Evolutionary conservation across 2,888 invertebrate species (phyloP).

Genomic region (Eilema griseolum): DNA sequence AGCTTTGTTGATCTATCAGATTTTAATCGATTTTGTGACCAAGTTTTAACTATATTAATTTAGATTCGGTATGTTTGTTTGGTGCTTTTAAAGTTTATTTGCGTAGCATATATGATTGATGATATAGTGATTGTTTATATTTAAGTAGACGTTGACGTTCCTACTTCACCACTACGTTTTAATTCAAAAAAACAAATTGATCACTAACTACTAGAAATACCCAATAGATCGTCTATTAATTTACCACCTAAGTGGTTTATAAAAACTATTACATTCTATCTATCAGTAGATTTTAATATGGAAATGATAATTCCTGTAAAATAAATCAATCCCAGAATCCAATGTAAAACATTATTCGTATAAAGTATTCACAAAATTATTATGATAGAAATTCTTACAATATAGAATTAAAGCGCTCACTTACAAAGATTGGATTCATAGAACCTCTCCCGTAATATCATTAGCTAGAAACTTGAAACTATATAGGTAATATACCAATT

Average conservation of each 20-base stretch:
- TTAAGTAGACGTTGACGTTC: not conserved
- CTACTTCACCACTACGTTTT: not conserved
- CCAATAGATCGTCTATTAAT: no score
- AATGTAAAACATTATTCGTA: not conserved
- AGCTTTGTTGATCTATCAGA: no score
- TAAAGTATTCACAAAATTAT: slow-evolving; percentile 48
- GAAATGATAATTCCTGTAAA: not conserved
- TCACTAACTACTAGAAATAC: no score
- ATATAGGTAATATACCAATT: slow-evolving; percentile 14
- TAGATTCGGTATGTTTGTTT: not conserved
- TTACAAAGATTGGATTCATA: slow-evolving; percentile 64
- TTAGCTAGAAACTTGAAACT: slow-evolving; percentile 13
- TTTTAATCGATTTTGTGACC: no score
- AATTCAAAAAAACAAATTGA: no score
- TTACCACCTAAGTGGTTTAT: not conserved
- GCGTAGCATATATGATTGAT: not conserved
- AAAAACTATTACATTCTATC: not conserved
- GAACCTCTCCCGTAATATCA: slow-evolving; percentile 51
- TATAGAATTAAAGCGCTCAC: slow-evolving; percentile 63
- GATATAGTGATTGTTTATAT: not conserved
- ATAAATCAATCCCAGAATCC: not conserved
- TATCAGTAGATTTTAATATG: not conserved
- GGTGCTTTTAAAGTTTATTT: not conserved
- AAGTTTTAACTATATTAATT: no score
- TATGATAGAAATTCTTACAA: slow-evolving; percentile 49